A percentile compares a stretch with the other conserved stretches of the same genome.
These are phyloP conservation scores for Drosophila kanapiae DNA, from an alignment of 1,140 invertebrate genomes.

Conservation along the genomic window DNA sequence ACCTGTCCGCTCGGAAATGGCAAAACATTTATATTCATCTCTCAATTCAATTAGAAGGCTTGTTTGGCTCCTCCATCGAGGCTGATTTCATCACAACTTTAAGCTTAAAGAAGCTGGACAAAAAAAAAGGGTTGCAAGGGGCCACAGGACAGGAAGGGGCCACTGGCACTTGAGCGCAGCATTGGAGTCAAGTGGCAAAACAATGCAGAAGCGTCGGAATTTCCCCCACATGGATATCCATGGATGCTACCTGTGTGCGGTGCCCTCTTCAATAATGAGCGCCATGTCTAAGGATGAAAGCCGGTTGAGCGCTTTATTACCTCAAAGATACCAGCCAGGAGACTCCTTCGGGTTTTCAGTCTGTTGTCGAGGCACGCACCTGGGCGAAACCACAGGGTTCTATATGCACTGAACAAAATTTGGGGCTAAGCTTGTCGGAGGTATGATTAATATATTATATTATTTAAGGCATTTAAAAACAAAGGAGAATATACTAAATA, in stretches of 20 bases:
- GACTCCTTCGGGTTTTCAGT: slow-evolving; percentile 1
- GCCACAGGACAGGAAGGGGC: slow-evolving; percentile 35
- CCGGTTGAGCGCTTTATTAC: slow-evolving; percentile 45
- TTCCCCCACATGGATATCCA: slow-evolving; percentile 44
- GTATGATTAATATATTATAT: too few species aligned
- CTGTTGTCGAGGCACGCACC: slow-evolving; percentile 64
- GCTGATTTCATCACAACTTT: slow-evolving; percentile 13
- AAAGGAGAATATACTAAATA: not conserved
- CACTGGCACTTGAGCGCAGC: slow-evolving; percentile 69
- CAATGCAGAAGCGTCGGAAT: slow-evolving; percentile 76
- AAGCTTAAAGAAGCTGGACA: slow-evolving; percentile 21
- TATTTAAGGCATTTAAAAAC: not conserved
- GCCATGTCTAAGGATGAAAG: slow-evolving; percentile 72
- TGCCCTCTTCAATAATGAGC: slow-evolving; percentile 74
- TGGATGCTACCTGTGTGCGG: slow-evolving; percentile 36
- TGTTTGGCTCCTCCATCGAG: slow-evolving; percentile 35
- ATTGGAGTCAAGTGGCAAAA: slow-evolving; percentile 80
- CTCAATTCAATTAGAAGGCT: slow-evolving; percentile 39
- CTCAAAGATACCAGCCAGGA: slow-evolving; percentile 20
- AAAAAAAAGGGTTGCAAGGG: slow-evolving; percentile 38
- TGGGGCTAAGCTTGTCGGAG: not conserved
- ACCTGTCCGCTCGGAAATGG: slow-evolving; percentile 66
- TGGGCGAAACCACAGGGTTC: not conserved
- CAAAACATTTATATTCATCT: slow-evolving; percentile 67
- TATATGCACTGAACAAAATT: not conserved